Evolutionary conservation across 2,797 vertebrate genomes (phyloP), one percentile per base, ranked within the genome.

Genomic region (Paguma larvata): DNA sequence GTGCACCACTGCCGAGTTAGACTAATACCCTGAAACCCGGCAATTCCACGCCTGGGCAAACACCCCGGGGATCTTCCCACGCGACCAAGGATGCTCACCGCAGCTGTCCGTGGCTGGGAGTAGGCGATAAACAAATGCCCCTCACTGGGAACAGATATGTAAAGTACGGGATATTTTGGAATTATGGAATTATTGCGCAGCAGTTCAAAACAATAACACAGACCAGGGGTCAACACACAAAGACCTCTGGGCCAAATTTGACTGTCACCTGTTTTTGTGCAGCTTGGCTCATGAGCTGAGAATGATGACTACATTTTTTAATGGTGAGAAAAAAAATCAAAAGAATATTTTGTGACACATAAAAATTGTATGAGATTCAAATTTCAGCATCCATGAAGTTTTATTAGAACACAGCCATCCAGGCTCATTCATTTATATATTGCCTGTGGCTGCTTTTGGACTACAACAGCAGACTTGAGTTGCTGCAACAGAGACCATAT

Each of bases 291-390:
- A 46, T 44, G 18, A 79, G 56, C 63, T 67, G 25, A 96, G 53
- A 83, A 84, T 87, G 12, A 93, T 65, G 75, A 92, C 53, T 84
- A 90, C 27, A 67, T 67, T 96, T 68, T 85, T 86, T 86, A 92
- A 18, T 72, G 25, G 51, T 62, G 15, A 15, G 53, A 16, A 1
- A 13, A 34, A 48, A 78, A 75, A 94, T 75, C 14, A 67, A 86
- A 68, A 85, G 25, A 85, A n/a, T 88, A 90, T 46, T 82, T 82
- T 56, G 63, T 84, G 48, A 79, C 46, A 88, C 46, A 32, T 53
- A 27, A 94, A 92, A 82, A 92, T 65, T 30, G 56, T 14, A 65
- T 51, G 38, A 88, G 70, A 95, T 88, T 94, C 83, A 62, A 75
- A 93, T 72, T 63, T 78, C 25, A 53, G 68, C 19, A 21, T n/a